Base-by-base conservation (phyloP, 30 jellyfish, hydroid and myxozoan genomes). In the Pseudorhiza aurosa region DNA sequence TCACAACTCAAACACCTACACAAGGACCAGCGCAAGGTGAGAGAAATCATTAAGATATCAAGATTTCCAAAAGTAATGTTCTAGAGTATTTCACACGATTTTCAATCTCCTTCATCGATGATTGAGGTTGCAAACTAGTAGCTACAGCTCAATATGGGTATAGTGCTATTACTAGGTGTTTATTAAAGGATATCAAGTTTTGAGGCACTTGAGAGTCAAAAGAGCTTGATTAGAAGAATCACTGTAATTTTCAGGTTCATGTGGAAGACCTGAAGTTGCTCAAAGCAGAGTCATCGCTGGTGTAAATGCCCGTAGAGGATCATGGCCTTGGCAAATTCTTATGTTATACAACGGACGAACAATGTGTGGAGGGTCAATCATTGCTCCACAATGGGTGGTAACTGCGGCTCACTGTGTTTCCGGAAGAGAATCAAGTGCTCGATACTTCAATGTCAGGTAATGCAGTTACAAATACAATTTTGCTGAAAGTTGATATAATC, bases 301-400 rank as follows among this genome's bases (percentile, higher is more conserved):
- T 1, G 26, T 26, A 8, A 58, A 68, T 57, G 94, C 94, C 5
- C 49, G 44, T 39, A 46, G 26, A 40, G 94, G 94, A 45, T 68
- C 94, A 32, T 82, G 94, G 94, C 94, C 94, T 30, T 82, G 94
- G 94, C 94, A 82, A 59, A 82, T 70, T 21, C 94, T 82, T 27
- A 82, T 82, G 94, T 14, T 68, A 10, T 68, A 55, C 67, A 82
- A 68, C 39, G 94, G 94, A 53, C 40, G 94, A 44, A 43, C 86
- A 37, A 70, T 40, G 72, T 82, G 94, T 29, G 94, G 94, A 5
- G 94, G 94, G 15, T 82, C 94, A 7, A 43, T 82, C 27, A 45
- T 82, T 42, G 57, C 85, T 9, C 85, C 87, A 5, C 75, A 57
- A 47, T 82, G 94, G 94, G 87, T 82, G 35, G 94, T 82, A 6